phyloP scores from a whole-genome alignment of 2,797 vertebrate species.

The Sebastes paucispinis region DNA sequence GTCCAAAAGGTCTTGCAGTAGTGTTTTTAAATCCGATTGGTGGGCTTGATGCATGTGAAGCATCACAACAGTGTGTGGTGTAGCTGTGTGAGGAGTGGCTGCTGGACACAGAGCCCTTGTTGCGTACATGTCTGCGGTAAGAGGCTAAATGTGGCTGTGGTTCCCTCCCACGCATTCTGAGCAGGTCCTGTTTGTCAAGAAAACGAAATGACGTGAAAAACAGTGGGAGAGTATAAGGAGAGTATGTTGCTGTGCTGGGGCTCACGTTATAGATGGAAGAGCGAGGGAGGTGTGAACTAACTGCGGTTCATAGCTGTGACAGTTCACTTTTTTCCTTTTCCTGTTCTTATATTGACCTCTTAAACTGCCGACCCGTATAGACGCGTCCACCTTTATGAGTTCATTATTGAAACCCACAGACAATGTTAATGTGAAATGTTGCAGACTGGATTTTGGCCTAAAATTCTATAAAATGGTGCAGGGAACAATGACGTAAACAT shows the following conservation, averaged over 20 bases:
- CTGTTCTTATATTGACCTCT: not conserved
- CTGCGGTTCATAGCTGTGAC: not conserved
- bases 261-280: not conserved
- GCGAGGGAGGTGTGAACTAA: not conserved
- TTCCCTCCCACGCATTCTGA: slow-evolving; percentile 55
- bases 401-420: not conserved
- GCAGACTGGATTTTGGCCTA: not conserved
- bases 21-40: not conserved
- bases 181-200: slow-evolving; percentile 48
- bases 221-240: not conserved
- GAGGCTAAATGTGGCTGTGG: slow-evolving; percentile 56
- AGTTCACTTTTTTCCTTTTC: not conserved
- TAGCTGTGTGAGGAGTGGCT: not conserved
- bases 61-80: not conserved
- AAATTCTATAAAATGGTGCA: not conserved
- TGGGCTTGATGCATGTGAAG: not conserved
- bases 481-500: not conserved
- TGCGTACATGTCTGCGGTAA: slow-evolving; percentile 32
- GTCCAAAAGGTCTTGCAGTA: not conserved
- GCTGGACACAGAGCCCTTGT: slow-evolving; percentile 5
- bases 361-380: not conserved
- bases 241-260: not conserved
- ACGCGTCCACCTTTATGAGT: not conserved
- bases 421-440: not conserved
- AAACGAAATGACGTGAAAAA: slow-evolving; percentile 18